A percentile compares a stretch with the other conserved stretches of the same genome.
Conservation (phyloP, 1,140 invertebrate species). For the Zaprionus ornatus region DNA sequence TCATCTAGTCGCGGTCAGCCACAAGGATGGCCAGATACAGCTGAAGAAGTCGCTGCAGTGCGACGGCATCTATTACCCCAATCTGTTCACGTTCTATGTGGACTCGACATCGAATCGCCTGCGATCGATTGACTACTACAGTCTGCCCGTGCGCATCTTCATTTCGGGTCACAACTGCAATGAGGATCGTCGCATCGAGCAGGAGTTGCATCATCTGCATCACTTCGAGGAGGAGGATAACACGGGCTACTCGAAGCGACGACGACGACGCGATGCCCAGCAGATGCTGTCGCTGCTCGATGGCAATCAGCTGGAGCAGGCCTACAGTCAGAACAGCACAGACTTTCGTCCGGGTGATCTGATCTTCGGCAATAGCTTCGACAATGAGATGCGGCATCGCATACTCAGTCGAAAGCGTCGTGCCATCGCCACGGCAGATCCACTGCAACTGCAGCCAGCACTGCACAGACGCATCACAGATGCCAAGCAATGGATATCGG, state of each 20-base stretch:
- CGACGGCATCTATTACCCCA: conserved; percentile 91
- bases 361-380: conserved; percentile 75
- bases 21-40: conserved; percentile 89
- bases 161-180: conserved; percentile 90
- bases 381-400: conserved; percentile 84
- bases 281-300: conserved; percentile 30
- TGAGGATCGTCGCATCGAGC: conserved; percentile 86
- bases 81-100: conserved; percentile 93
- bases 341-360: conserved; percentile 77
- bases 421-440: conserved; percentile 83
- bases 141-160: conserved; percentile 90
- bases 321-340: conserved; percentile 64
- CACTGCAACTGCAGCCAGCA: conserved; percentile 55
- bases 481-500: conserved; percentile 92
- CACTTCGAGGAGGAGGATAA: conserved; percentile 84
- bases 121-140: conserved; percentile 92
- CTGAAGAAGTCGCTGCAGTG: conserved; percentile 90
- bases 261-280: conserved; percentile 57
- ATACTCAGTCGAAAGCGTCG: conserved; percentile 85
- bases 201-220: conserved; percentile 84
- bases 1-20: conserved; percentile 90
- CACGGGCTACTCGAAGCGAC: conserved; percentile 73
- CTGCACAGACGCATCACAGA: conserved; percentile 84
- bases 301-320: conserved; percentile 63
- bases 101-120: conserved; percentile 92